Evolutionary conservation across 2,113 vertebrate genomes (phyloP).

Genomic region (Plecotus auritus): DNA sequence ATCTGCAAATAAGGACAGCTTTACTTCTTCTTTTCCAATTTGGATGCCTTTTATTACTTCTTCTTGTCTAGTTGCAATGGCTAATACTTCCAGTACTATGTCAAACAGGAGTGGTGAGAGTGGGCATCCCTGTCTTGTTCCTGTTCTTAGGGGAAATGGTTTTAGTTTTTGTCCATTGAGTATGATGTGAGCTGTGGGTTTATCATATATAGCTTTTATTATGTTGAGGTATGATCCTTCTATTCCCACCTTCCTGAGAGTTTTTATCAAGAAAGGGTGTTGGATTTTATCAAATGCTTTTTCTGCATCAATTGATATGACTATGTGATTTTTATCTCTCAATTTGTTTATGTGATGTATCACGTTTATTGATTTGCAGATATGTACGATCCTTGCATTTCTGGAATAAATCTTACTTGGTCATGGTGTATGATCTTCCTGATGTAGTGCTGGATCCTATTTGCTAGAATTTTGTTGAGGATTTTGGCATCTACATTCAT

Average conservation of each 20-base stretch:
- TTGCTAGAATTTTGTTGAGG: too few relatives aligned
- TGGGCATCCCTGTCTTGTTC: not conserved
- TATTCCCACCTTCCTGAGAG: not conserved
- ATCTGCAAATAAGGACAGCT: not conserved
- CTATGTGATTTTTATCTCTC: not conserved
- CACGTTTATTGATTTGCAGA: not conserved
- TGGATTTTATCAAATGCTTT: not conserved
- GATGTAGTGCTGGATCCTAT: too few relatives aligned
- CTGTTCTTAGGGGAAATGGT: not conserved
- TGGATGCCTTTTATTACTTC: not conserved
- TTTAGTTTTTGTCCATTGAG: not conserved
- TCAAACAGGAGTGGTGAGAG: not conserved
- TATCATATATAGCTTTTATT: not conserved
- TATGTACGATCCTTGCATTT: too few relatives aligned
- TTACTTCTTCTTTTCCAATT: not conserved
- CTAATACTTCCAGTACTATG: not conserved
- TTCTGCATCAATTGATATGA: not conserved
- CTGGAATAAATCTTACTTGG: too few relatives aligned
- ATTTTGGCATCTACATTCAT: too few relatives aligned
- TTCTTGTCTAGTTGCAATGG: not conserved
- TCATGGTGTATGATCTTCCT: too few relatives aligned
- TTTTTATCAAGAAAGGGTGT: not conserved
- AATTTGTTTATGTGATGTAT: not conserved
- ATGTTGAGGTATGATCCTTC: not conserved
- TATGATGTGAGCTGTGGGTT: not conserved